A percentile compares a stretch with the other conserved stretches of the same genome.
Conservation (phyloP, 2,888 invertebrate species). For the Eupithecia exiguata region DNA sequence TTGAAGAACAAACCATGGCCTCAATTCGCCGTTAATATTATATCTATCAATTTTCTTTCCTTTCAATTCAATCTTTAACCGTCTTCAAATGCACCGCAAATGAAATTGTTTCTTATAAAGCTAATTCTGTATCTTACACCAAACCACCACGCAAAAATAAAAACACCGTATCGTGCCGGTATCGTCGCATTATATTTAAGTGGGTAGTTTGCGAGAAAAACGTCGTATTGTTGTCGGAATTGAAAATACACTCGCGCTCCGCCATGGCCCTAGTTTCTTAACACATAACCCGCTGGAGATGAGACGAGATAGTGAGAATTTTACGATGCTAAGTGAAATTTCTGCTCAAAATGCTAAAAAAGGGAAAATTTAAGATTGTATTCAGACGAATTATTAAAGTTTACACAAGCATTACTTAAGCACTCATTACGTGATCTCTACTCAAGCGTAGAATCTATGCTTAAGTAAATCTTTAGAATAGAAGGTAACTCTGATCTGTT, state of each 20-base stretch:
- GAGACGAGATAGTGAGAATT: constrained; percentile 17
- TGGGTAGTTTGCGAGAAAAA: constrained; percentile 80
- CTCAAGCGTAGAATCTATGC: too few species aligned
- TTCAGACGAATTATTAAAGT: too few species aligned
- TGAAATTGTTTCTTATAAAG: neutral
- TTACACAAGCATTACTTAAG: too few species aligned
- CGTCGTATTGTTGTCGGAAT: constrained; percentile 79
- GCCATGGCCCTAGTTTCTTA: constrained; percentile 44
- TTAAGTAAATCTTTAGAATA: too few species aligned
- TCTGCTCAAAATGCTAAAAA: neutral
- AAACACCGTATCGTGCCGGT: constrained; percentile 68
- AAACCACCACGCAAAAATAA: constrained; percentile 52
- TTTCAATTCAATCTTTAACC: neutral
- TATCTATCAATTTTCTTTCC: neutral
- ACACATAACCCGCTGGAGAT: constrained; percentile 53
- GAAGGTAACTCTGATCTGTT: too few species aligned
- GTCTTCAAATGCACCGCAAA: neutral
- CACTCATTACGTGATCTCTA: too few species aligned
- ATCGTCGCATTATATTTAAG: constrained; percentile 80
- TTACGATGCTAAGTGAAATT: constrained; percentile 5
- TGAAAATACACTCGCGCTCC: constrained; percentile 74
- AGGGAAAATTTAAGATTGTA: neutral
- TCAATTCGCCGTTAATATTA: neutral
- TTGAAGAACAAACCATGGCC: neutral
- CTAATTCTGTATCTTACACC: constrained; percentile 32